phyloP scores from a whole-genome alignment of 2,797 vertebrate species.

The Cephalopachus bancanus region DNA sequence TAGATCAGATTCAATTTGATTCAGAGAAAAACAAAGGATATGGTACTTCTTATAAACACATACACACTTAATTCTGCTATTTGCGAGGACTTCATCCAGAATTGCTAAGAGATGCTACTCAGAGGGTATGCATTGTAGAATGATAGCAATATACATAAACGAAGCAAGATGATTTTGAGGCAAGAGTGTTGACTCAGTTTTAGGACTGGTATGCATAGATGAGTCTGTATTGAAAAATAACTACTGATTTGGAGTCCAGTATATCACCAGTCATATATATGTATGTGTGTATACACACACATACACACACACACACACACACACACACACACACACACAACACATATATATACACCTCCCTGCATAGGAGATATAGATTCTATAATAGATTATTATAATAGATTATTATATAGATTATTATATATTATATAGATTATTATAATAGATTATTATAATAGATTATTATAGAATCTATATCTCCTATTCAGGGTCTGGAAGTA shows the following conservation, averaged over 20 bases:
- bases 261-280: no score
- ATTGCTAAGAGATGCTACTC: neutral
- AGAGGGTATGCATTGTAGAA: neutral
- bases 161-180: neutral
- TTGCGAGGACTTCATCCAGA: neutral
- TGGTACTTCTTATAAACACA: neutral
- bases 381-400: no score
- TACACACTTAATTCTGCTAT: neutral
- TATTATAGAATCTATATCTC: neutral
- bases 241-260: neutral
- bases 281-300: neutral
- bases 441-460: no score
- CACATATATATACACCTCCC: no score
- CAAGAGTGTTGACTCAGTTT: neutral
- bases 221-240: neutral
- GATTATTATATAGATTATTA: no score
- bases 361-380: no score
- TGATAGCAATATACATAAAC: neutral
- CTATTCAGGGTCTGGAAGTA: accelerated
- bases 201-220: neutral
- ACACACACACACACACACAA: no score
- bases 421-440: no score
- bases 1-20: neutral
- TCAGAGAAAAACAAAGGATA: neutral
- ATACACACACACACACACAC: no score